Percentiles rank a stretch among this genome's conserved stretches.
Evolutionary conservation across 2,888 invertebrate species (phyloP).

Genomic region (Syritta pipiens): DNA sequence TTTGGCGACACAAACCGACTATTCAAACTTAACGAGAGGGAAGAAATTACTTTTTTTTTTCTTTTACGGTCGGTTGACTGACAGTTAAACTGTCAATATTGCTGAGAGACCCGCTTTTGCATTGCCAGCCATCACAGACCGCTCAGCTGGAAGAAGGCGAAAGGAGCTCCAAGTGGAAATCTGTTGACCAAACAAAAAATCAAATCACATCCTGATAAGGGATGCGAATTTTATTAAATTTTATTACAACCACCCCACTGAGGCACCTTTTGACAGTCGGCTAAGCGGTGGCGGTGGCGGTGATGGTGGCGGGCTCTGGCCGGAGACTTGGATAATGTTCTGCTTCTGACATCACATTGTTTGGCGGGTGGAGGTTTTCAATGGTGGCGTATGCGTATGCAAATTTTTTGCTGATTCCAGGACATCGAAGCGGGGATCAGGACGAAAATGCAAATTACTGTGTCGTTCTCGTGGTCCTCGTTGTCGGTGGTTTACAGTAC

Average conservation of each 20-base stretch:
- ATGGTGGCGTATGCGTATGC: conserved; percentile 39
- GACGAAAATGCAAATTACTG: conserved; percentile 59
- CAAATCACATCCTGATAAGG: conserved; percentile 61
- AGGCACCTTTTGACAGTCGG: conserved; percentile 7
- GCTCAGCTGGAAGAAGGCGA: conserved; percentile 14
- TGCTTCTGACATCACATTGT: conserved; percentile 25
- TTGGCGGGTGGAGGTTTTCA: not conserved
- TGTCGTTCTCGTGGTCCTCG: conserved; percentile 32
- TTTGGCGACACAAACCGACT: conserved; percentile 26
- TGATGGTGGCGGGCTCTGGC: not conserved
- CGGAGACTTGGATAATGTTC: conserved; percentile 8
- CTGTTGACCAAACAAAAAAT: conserved; percentile 65
- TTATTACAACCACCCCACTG: conserved; percentile 28
- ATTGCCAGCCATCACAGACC: not conserved
- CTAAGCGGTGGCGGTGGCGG: not conserved
- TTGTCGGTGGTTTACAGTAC: conserved; percentile 37
- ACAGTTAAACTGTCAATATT: conserved; percentile 65
- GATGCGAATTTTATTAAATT: conserved; percentile 62
- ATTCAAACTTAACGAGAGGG: conserved; percentile 60
- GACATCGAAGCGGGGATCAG: conserved; percentile 11
- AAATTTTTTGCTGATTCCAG: conserved; percentile 46
- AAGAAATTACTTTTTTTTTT: conserved; percentile 60
- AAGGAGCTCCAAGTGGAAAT: conserved; percentile 30
- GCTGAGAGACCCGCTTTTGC: conserved; percentile 46
- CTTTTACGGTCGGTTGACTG: conserved; percentile 60